phyloP scores from a whole-genome alignment of 2,797 vertebrate species.

The Triplophysa yarkandensis region DNA sequence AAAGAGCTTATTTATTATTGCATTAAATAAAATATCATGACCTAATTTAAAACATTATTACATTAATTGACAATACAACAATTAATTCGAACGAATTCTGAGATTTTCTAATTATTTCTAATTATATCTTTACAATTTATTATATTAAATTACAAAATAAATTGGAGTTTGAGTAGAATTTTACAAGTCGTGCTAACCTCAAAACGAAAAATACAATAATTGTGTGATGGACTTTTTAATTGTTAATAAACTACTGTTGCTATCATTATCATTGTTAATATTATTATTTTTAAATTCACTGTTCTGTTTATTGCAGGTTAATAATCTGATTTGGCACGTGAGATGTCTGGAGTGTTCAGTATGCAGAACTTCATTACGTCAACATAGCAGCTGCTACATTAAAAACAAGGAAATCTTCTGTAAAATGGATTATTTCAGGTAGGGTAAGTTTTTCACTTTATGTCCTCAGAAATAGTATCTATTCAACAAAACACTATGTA shows the following conservation, averaged over 20 bases:
- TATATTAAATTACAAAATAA: not conserved
- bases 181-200: not conserved
- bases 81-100: not conserved
- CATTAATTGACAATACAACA: not conserved
- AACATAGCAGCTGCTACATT: conserved; percentile 99
- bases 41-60: not conserved
- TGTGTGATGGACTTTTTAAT: too few relatives aligned
- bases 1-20: not conserved
- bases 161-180: not conserved
- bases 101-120: too few relatives aligned
- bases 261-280: conserved; percentile 14
- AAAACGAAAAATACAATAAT: not conserved
- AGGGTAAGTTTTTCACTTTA: conserved; percentile 81
- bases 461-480: conserved; percentile 56
- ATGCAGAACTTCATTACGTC: conserved; percentile 92
- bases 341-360: conserved; percentile 96
- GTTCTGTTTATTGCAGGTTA: conserved; percentile 81
- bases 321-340: conserved; percentile 98
- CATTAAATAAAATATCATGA: not conserved
- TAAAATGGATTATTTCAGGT: conserved; percentile 99
- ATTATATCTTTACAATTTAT: too few relatives aligned
- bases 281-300: not conserved
- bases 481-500: not conserved
- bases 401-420: conserved; percentile 99
- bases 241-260: too few relatives aligned